Base-by-base conservation (phyloP, 2,888 invertebrate genomes). In the Helleia helle region DNA sequence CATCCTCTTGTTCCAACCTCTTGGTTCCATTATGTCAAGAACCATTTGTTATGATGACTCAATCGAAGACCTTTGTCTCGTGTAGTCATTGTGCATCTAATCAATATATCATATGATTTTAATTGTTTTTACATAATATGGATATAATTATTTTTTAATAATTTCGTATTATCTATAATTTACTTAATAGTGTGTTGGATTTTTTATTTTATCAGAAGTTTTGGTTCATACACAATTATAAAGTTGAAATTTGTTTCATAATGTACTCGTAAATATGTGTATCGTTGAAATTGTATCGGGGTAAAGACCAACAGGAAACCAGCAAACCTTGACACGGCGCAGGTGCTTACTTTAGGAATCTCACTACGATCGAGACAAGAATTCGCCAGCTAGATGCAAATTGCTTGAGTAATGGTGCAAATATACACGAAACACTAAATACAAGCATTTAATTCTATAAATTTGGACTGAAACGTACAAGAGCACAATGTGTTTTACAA, bases 1-100 rank as follows among this genome's bases (percentile, higher is more conserved):
- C 62, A 52, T 49, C 43, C 38, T 40, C 43, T 44, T 46, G 44
- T 43, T 44, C 40, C n/a, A 29, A 31, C 43, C 44, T 40, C 41
- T 44, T 40, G 40, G 40, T 43, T 41, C 44, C 25, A 36, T 26
- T 41, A 47, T 43, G 50, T 44, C 46, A 43, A 38, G 46, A 44
- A 44, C 43, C 34, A 46, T 50, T 46, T 45, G 44, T 46, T 46
- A 31, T 49, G 42, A 49, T 51, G 43, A 49, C 44, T 44, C 43
- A 44, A 36, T 43, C 9, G 13, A 38, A n/a, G 15, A 38, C 27
- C 11, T 38, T 9, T 26, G 27, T 22, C 22, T 29, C 13, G 26
- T 25, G 24, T 38, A 26, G 37, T 25, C 26, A 25, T 14, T 13
- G 12, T 7, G n/a, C n/a, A n/a, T n/a, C n/a, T n/a, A n/a, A n/a